phyloP scores from a whole-genome alignment of 2,888 invertebrate genomes.

The Cantharis rufa region DNA sequence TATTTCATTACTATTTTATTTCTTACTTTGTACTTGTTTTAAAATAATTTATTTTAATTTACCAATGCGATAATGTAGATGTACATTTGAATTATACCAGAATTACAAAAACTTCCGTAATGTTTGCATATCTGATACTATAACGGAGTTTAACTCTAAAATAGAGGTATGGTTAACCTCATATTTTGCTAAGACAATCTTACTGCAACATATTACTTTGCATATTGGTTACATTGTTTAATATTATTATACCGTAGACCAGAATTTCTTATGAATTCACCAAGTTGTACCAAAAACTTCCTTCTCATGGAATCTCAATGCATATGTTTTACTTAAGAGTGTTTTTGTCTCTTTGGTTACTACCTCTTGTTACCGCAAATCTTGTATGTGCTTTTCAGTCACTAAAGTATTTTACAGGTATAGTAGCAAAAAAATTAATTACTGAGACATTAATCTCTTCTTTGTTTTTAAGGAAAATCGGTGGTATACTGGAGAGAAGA shows the following conservation, averaged over 20 bases:
- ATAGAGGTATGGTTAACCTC: too few species aligned
- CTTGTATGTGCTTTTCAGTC: neutral
- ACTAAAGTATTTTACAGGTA: slow-evolving; percentile 10
- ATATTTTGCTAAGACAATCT: neutral
- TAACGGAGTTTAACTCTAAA: too few species aligned
- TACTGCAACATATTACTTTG: neutral
- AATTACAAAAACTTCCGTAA: too few species aligned
- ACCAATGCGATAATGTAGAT: too few species aligned
- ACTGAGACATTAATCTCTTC: too few species aligned
- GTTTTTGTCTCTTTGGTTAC: slow-evolving; percentile 4
- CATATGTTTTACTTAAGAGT: neutral
- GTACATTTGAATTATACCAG: too few species aligned
- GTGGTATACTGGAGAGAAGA: slow-evolving; percentile 31
- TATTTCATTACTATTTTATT: too few species aligned
- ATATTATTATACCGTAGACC: neutral
- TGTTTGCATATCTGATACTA: too few species aligned
- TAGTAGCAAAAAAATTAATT: neutral
- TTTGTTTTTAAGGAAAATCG: slow-evolving; percentile 12
- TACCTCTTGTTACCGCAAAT: neutral
- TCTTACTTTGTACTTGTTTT: too few species aligned
- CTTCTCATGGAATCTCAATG: neutral
- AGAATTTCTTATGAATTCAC: neutral
- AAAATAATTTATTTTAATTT: too few species aligned
- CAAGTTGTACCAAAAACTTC: neutral
- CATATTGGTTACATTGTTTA: neutral